Base-by-base conservation (phyloP, 2,888 invertebrate genomes). In the Gortyna flavago region DNA sequence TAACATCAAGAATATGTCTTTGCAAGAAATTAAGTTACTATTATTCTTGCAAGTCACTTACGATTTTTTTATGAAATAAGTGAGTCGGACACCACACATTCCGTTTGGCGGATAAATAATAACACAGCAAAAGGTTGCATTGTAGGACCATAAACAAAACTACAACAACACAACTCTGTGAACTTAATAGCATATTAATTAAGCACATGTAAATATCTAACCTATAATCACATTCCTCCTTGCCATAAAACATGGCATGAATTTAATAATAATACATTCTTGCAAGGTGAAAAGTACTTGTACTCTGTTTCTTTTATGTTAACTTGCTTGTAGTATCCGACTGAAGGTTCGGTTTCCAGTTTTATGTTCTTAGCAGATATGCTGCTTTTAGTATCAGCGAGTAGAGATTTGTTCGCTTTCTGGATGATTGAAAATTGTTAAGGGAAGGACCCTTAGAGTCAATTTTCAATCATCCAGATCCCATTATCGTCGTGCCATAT, bases 31-130 rank as follows among this genome's bases (percentile, higher is more conserved):
- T 48, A 16, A 71, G 38, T 64, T 62, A 48, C 41, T 68, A 8
- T 71, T 89, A 88, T 84, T 86, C 78, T 87, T 87, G 84, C 81
- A 35, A 25, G 21, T 38, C 1, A 18, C 4, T 59, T 16, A 29
- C 5, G 9, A 48, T 29, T 9, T 77, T 2, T 35, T 62, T 38
- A 38, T 18, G 13, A 51, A 18, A 73, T 9, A 38, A 21, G n/a
- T 35, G 2, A 18, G 11, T 41, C 18, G 18, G 11, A 32, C 7
- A n/a, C 13, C 18, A 41, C 29, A 25, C 44, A 44, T 18, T 11
- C 18, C 5, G 8, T 29, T 48, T 29, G 8, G 1, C 21, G 0
- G 7, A 61, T 29, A 29, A 41, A 41, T 62, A 57, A 57, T 62
- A n/a, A 57, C 11, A 72, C 7, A n/a, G 4, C 7, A 35, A 72